Conservation (phyloP, 2,888 invertebrate genomes). For the Artemia sinica region DNA sequence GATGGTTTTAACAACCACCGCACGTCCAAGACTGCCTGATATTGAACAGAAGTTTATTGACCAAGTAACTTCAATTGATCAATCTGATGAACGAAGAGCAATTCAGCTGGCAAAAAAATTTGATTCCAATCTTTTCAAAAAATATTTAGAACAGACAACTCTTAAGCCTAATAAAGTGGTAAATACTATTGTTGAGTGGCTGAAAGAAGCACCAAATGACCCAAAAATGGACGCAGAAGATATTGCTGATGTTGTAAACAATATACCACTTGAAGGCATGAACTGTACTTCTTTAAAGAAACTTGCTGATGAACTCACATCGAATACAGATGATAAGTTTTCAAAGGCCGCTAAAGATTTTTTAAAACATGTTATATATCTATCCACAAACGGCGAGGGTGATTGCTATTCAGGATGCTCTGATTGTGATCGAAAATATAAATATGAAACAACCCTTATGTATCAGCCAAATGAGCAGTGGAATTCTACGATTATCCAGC, state of each 20-base stretch:
- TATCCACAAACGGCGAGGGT: constrained; percentile 12
- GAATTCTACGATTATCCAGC: neutral
- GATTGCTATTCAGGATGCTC: neutral
- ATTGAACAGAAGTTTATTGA: neutral
- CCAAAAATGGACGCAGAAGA: neutral
- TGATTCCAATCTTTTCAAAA: neutral
- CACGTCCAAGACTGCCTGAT: neutral
- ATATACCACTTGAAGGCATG: neutral
- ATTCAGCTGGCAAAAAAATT: neutral
- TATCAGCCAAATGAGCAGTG: neutral
- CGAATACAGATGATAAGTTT: neutral
- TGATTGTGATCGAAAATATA: neutral
- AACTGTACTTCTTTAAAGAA: neutral
- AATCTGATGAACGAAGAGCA: neutral
- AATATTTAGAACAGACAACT: neutral
- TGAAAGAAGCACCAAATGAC: neutral
- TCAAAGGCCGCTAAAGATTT: neutral
- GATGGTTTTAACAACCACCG: neutral
- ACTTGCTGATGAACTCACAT: neutral
- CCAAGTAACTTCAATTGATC: neutral
- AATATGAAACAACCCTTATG: neutral
- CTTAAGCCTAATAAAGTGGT: neutral
- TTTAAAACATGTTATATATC: neutral
- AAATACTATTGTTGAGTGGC: neutral
- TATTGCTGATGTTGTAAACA: neutral